phyloP scores from a whole-genome alignment of 2,113 vertebrate species.

The Paracanthobrama guichenoti region DNA sequence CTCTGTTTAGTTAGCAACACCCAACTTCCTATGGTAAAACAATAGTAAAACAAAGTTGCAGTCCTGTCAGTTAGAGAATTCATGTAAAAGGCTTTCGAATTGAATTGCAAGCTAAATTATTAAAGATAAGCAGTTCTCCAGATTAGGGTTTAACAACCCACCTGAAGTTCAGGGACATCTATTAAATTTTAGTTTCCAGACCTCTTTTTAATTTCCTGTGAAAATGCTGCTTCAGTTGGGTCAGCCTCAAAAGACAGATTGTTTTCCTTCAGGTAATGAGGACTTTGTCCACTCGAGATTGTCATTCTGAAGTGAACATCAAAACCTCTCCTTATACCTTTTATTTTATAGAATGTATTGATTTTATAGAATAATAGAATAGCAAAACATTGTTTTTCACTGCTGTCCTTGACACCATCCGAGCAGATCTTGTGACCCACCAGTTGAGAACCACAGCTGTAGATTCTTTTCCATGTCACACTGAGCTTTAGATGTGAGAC shows the following conservation, averaged over 20 bases:
- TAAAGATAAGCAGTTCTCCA: constrained; percentile 63
- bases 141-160: constrained; percentile 42
- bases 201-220: not conserved
- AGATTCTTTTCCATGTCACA: too few species aligned
- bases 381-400: too few species aligned
- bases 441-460: too few species aligned
- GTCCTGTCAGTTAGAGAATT: constrained; percentile 44
- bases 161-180: constrained; percentile 43
- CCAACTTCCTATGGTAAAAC: too few species aligned
- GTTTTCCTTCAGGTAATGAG: not conserved
- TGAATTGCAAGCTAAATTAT: constrained; percentile 66
- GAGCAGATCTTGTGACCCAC: not conserved
- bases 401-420: too few species aligned
- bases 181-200: constrained; percentile 42
- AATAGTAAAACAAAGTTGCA: not conserved
- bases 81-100: constrained; percentile 65
- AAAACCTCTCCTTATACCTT: not conserved
- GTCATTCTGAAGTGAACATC: too few species aligned
- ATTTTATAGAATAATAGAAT: too few species aligned
- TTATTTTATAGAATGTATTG: too few species aligned
- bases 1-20: too few species aligned
- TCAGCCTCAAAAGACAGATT: not conserved
- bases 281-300: not conserved
- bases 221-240: not conserved
- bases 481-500: too few species aligned